Conservation (phyloP, 1,140 invertebrate genomes). For the Drosophila auraria region DNA sequence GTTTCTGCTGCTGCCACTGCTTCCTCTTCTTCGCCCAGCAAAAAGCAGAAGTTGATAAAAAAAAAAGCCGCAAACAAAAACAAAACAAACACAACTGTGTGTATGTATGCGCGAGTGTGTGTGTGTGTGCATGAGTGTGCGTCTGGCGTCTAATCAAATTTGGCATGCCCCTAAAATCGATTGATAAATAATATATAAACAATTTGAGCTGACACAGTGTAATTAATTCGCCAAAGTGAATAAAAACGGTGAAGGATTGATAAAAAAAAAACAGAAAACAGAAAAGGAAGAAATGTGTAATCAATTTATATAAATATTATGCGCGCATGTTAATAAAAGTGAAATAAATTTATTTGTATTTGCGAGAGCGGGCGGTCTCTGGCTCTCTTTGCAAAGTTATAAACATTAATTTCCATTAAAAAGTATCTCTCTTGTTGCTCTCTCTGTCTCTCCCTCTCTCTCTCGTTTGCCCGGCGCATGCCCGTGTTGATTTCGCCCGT, state of each 20-base stretch:
- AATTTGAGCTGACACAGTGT: constrained; percentile 46
- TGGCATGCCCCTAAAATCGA: constrained; percentile 59
- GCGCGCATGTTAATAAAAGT: constrained; percentile 47
- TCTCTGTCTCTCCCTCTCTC: constrained; percentile 3
- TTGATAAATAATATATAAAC: constrained; percentile 60
- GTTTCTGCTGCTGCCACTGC: constrained; percentile 2
- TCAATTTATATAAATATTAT: constrained; percentile 51
- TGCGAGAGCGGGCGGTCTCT: constrained; percentile 20
- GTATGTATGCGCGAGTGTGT: constrained; percentile 21
- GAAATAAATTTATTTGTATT: constrained; percentile 38
- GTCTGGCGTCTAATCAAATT: constrained; percentile 63
- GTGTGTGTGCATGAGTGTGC: constrained; percentile 35
- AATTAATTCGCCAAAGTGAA: constrained; percentile 6
- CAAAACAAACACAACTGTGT: constrained; percentile 68
- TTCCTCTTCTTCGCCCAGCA: constrained; percentile 8
- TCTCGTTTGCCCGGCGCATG: constrained; percentile 32
- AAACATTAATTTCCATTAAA: constrained; percentile 30
- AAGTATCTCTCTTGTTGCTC: constrained; percentile 12
- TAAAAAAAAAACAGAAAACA: not conserved
- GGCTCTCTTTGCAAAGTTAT: constrained; percentile 27
- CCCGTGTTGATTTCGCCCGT: constrained; percentile 21
- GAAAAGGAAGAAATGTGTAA: constrained; percentile 26
- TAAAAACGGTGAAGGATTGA: constrained; percentile 4
- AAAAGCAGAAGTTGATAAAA: constrained; percentile 46
- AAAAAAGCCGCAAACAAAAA: constrained; percentile 78